Percentiles rank a stretch among this genome's conserved stretches.
Evolutionary conservation across 2,888 invertebrate genomes (phyloP).

Genomic region (Heliconius ismenius): DNA sequence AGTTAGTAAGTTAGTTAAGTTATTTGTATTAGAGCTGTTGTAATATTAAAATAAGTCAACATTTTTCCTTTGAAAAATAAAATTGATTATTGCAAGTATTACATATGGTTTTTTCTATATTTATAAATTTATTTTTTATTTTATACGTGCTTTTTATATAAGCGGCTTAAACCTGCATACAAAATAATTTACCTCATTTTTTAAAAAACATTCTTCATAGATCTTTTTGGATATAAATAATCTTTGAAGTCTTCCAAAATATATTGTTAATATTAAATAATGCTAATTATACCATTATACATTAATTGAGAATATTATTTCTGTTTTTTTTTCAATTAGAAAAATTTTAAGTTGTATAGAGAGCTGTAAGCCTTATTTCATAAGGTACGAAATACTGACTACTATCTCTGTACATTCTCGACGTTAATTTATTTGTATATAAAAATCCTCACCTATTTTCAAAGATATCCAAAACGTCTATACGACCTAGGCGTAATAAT

Average conservation of each 20-base stretch:
- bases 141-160: background rate
- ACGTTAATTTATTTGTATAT: background rate
- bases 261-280: too few relatives aligned
- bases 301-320: too few relatives aligned
- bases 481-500: background rate
- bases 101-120: background rate
- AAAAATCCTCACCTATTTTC: background rate
- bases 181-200: too few relatives aligned
- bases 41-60: constrained; percentile 54
- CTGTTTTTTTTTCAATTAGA: too few relatives aligned
- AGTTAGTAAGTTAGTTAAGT: constrained; percentile 51
- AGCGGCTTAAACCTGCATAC: too few relatives aligned
- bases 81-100: constrained; percentile 26
- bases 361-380: background rate
- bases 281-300: too few relatives aligned
- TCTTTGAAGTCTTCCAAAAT: too few relatives aligned
- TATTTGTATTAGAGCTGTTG: constrained; percentile 44
- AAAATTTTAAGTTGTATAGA: background rate
- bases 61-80: constrained; percentile 30
- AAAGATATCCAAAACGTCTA: background rate
- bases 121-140: background rate
- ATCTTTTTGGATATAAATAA: too few relatives aligned
- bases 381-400: background rate
- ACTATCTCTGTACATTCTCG: background rate
- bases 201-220: too few relatives aligned